Evolutionary conservation across 1,140 invertebrate species (phyloP).

Genomic region (Leucophenga varia): DNA sequence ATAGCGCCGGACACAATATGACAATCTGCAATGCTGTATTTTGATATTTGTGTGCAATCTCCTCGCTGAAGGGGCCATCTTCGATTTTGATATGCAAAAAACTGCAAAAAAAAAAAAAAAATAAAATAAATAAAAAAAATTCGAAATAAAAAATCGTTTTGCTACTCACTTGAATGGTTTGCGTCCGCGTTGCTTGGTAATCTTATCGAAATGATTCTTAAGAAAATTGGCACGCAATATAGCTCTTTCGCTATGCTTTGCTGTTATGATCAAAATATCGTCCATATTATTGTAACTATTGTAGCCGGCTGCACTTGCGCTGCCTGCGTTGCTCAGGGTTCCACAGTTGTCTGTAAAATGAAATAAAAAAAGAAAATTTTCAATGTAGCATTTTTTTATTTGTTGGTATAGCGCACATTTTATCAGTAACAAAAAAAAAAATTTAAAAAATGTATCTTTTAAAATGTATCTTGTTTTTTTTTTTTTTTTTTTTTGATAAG

Average conservation of each 20-base stretch:
- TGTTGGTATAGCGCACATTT: too few relatives aligned
- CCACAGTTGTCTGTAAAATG: constrained; percentile 56
- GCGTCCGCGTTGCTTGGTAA: constrained; percentile 72
- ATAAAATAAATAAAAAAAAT: constrained; percentile 3
- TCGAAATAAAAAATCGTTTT: constrained; percentile 14
- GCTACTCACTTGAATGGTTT: constrained; percentile 69
- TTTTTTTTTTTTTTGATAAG: neutral
- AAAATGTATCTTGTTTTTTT: neutral
- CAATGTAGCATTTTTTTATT: neutral
- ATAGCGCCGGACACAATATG: constrained; percentile 73
- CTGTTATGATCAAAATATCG: constrained; percentile 77
- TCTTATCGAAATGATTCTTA: constrained; percentile 77
- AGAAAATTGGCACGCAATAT: constrained; percentile 78
- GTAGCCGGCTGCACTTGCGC: constrained; percentile 37
- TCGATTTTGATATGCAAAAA: constrained; percentile 72
- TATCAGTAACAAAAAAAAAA: too few relatives aligned
- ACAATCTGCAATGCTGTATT: constrained; percentile 73
- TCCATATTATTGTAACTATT: too few relatives aligned
- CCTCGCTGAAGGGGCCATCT: constrained; percentile 63
- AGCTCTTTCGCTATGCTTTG: constrained; percentile 72
- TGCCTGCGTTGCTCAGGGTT: constrained; percentile 47
- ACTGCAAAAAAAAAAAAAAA: constrained; percentile 58
- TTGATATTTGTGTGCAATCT: constrained; percentile 61
- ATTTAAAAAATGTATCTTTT: neutral
- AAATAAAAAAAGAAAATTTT: constrained; percentile 29